Evolutionary conservation across 2,113 vertebrate genomes (phyloP).

Genomic region (Terrapene triunguis): DNA sequence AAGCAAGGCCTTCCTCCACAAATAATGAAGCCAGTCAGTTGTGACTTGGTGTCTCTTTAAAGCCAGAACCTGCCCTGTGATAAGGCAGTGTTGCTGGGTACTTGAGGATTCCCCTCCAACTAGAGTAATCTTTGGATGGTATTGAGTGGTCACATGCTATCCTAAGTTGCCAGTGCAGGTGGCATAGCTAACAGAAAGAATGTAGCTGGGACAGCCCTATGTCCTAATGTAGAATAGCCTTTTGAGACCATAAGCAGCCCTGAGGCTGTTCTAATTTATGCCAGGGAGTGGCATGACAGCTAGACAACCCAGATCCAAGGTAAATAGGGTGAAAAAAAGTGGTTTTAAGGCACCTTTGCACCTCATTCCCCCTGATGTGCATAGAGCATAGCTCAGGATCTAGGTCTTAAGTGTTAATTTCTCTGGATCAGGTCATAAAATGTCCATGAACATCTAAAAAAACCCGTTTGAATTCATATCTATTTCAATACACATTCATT

Average conservation of each 20-base stretch:
- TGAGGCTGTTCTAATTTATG: background rate
- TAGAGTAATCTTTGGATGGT: background rate
- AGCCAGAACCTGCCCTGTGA: background rate
- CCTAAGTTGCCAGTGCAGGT: background rate
- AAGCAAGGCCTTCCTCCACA: background rate
- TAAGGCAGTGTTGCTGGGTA: background rate
- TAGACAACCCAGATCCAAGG: background rate
- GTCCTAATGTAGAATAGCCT: background rate
- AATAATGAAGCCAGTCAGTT: background rate
- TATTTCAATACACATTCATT: background rate
- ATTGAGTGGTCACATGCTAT: background rate
- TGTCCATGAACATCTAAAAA: constrained; percentile 4
- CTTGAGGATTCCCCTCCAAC: background rate
- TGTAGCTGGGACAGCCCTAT: background rate
- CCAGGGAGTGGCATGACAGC: background rate
- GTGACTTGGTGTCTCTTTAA: background rate
- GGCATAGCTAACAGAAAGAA: background rate
- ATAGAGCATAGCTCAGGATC: background rate
- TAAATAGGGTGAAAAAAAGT: background rate
- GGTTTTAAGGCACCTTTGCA: background rate
- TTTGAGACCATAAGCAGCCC: background rate
- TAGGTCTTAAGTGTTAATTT: constrained; percentile 7
- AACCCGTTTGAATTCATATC: background rate
- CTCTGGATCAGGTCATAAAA: background rate
- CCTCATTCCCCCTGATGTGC: background rate